Percentiles rank a stretch among this genome's conserved stretches.
Evolutionary conservation across 2,113 vertebrate genomes (phyloP).

Genomic region (Ivindomyrus marchei): DNA sequence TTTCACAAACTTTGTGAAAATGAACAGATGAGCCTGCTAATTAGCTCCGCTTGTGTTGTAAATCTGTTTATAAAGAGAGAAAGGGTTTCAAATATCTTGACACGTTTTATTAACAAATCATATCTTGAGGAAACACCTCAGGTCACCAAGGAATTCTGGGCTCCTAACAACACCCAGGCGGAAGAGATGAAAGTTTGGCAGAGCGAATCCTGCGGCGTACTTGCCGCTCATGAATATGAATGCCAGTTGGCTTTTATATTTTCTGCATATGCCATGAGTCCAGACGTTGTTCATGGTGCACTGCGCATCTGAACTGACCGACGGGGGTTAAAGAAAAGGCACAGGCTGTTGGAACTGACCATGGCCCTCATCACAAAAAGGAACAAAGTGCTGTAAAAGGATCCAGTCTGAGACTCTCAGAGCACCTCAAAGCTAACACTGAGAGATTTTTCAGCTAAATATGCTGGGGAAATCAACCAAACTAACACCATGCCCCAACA

Average conservation of each 20-base stretch:
- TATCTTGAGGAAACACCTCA: constrained; percentile 74
- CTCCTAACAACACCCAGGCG: constrained; percentile 44
- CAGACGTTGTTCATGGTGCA: background rate
- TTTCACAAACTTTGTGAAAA: constrained; percentile 77
- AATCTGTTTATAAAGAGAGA: constrained; percentile 89
- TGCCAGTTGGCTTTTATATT: constrained; percentile 33
- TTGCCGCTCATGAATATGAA: constrained; percentile 55
- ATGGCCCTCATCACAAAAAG: background rate
- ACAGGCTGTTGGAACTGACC: background rate
- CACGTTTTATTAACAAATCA: constrained; percentile 96
- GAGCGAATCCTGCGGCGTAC: constrained; percentile 49
- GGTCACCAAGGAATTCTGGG: constrained; percentile 47
- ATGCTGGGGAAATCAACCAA: background rate
- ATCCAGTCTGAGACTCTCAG: background rate
- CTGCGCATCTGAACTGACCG: background rate
- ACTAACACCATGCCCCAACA: background rate
- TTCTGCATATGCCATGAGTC: constrained; percentile 18
- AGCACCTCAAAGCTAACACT: background rate
- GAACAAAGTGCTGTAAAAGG: background rate
- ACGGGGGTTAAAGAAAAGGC: background rate
- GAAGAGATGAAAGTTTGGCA: constrained; percentile 45
- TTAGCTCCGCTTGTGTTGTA: constrained; percentile 82
- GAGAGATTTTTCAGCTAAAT: background rate
- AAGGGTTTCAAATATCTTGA: constrained; percentile 88
- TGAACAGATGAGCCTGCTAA: constrained; percentile 92